phyloP scores from a whole-genome alignment of 2,888 invertebrate species.

The Cybosia mesomella region DNA sequence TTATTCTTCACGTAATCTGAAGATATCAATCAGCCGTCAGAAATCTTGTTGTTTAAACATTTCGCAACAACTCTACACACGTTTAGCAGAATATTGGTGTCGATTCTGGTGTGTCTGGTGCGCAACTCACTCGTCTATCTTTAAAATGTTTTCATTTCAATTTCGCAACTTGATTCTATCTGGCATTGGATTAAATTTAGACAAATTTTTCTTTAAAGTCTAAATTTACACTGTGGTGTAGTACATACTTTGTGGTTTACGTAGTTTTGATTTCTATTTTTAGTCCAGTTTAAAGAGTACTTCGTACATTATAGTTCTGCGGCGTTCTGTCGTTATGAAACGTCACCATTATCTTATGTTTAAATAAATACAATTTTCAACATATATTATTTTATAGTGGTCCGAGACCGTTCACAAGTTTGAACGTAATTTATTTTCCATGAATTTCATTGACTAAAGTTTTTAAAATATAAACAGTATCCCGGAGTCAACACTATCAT shows the following conservation, averaged over 20 bases:
- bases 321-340: neutral
- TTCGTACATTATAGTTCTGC: neutral
- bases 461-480: too few species aligned
- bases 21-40: neutral
- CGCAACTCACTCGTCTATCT: neutral
- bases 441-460: neutral
- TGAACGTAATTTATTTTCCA: neutral
- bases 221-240: too few species aligned
- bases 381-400: neutral
- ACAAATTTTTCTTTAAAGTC: neutral
- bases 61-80: neutral
- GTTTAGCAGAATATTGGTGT: neutral
- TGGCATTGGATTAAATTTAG: neutral
- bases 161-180: neutral
- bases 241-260: too few species aligned
- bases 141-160: neutral
- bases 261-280: too few species aligned
- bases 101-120: neutral
- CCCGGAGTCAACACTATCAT: too few species aligned
- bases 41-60: neutral
- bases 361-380: neutral
- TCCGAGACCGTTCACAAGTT: neutral
- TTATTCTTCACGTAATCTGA: conserved; percentile 4
- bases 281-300: too few species aligned
- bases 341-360: neutral